Conservation (phyloP, 2,888 invertebrate species). For the Scaptomyza caliginosa region DNA sequence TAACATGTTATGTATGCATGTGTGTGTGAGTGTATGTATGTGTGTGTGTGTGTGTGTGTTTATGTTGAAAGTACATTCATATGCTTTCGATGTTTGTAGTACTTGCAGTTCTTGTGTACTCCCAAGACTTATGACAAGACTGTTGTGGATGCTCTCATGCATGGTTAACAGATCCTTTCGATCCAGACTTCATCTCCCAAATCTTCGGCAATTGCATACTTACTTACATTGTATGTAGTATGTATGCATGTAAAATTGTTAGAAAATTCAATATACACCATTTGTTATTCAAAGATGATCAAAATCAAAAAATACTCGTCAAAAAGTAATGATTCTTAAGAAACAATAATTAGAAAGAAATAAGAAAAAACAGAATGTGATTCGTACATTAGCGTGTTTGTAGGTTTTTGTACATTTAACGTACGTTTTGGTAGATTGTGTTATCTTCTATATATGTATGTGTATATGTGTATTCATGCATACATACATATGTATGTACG, state of each 20-base stretch:
- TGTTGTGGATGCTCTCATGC: slow-evolving; percentile 22
- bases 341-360: slow-evolving; percentile 1
- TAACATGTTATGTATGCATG: not conserved
- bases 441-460: slow-evolving; percentile 12
- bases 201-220: slow-evolving; percentile 33
- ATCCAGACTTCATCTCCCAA: not conserved
- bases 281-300: not conserved
- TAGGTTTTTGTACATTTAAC: slow-evolving; percentile 18
- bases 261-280: not conserved
- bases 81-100: slow-evolving; percentile 11
- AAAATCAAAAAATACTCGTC: not conserved
- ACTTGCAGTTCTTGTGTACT: not conserved
- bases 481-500: slow-evolving; percentile 18
- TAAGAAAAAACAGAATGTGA: slow-evolving; percentile 11
- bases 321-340: not conserved
- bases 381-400: slow-evolving; percentile 9
- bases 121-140: not conserved
- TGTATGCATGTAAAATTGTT: slow-evolving; percentile 15
- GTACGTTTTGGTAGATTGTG: not conserved
- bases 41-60: not conserved
- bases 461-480: slow-evolving; percentile 10
- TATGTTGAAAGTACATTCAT: not conserved
- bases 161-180: slow-evolving; percentile 13
- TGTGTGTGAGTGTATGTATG: not conserved
- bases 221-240: slow-evolving; percentile 27